These are phyloP conservation scores for Incurvaria masculella DNA, from an alignment of 2,888 invertebrate genomes.

Conservation along the genomic window DNA sequence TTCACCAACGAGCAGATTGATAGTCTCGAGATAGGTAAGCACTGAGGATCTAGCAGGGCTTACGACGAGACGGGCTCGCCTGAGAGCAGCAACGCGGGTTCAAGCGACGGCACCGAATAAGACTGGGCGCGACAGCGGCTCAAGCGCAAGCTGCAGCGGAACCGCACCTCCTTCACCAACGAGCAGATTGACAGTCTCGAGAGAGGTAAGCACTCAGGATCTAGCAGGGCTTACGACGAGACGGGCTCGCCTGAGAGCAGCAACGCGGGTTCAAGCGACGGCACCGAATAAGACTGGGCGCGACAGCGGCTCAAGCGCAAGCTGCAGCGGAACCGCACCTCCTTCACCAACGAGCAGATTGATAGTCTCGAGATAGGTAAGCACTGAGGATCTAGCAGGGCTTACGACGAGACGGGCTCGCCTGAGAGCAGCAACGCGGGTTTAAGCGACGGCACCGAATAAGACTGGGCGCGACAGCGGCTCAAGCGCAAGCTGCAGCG, in stretches of 20 bases:
- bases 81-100: constrained; percentile 83
- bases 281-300: constrained; percentile 82
- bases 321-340: constrained; percentile 95
- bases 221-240: too few relatives aligned
- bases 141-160: constrained; percentile 95
- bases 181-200: constrained; percentile 98
- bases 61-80: constrained; percentile 82
- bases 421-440: constrained; percentile 86
- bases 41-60: constrained; percentile 68
- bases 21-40: constrained; percentile 94
- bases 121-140: constrained; percentile 88
- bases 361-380: constrained; percentile 96
- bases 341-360: constrained; percentile 97
- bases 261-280: constrained; percentile 79
- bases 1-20: constrained; percentile 99
- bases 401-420: constrained; percentile 84
- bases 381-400: too few relatives aligned
- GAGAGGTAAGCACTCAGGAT: constrained; percentile 66
- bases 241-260: constrained; percentile 87
- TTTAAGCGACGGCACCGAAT: constrained; percentile 75
- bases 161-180: constrained; percentile 97
- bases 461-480: constrained; percentile 85
- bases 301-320: constrained; percentile 91
- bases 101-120: constrained; percentile 75
- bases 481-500: constrained; percentile 95